Conservation (phyloP, 92 coral and sea anemone genomes). For the Galaxea fascicularis region DNA sequence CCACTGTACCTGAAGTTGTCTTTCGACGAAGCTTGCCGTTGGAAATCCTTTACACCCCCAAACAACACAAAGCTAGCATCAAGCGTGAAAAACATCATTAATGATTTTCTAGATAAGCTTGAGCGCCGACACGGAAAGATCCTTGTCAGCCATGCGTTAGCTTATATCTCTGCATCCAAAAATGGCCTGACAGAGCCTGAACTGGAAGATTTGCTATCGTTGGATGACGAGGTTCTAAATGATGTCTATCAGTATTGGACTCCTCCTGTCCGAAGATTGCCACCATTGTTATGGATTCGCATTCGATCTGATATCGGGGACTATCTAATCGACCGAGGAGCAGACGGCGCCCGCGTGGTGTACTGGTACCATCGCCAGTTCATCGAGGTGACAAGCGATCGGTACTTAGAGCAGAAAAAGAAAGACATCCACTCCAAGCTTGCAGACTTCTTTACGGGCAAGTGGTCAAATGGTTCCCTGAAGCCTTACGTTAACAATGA, state of each 20-base stretch:
- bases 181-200: constrained; percentile 94
- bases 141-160: constrained; percentile 86
- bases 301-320: constrained; percentile 87
- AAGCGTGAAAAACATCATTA: constrained; percentile 80
- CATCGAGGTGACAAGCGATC: constrained; percentile 87
- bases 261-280: constrained; percentile 93
- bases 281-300: constrained; percentile 97
- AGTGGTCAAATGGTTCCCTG: constrained; percentile 81
- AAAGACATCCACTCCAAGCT: constrained; percentile 79
- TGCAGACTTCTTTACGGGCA: constrained; percentile 88
- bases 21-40: constrained; percentile 93
- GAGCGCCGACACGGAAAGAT: constrained; percentile 90
- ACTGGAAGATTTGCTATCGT: constrained; percentile 91
- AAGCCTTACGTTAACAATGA: constrained; percentile 86
- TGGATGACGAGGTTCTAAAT: constrained; percentile 95
- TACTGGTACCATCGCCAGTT: constrained; percentile 99
- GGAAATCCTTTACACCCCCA: constrained; percentile 92
- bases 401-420: constrained; percentile 71
- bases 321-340: constrained; percentile 92
- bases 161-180: constrained; percentile 94
- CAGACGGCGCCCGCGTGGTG: constrained; percentile 88
- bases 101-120: constrained; percentile 84
- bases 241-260: constrained; percentile 99
- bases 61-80: constrained; percentile 66
- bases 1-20: constrained; percentile 91